A percentile compares a stretch with the other conserved stretches of the same genome.
Conservation (phyloP, 2,888 invertebrate genomes). For the Dryococelus australis region DNA sequence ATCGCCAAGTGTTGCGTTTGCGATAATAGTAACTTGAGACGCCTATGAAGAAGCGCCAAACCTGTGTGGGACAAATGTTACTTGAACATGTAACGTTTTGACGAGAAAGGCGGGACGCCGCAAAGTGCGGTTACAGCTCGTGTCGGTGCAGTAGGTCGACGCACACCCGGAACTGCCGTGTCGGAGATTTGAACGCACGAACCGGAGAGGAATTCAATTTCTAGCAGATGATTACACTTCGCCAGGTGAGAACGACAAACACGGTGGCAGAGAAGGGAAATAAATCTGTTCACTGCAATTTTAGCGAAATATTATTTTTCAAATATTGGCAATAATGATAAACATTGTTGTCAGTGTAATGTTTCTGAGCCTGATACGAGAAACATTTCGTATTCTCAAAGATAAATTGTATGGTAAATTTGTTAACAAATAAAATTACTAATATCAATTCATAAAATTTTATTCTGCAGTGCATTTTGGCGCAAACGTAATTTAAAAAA, state of each 20-base stretch:
- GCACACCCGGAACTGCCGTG: not conserved
- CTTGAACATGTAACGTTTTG: no score
- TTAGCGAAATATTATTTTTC: no score
- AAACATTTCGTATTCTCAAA: no score
- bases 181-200: not conserved
- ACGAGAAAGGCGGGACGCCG: not conserved
- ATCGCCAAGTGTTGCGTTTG: not conserved
- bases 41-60: not conserved
- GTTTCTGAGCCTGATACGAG: no score
- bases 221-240: not conserved
- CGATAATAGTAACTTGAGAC: not conserved
- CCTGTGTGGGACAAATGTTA: not conserved
- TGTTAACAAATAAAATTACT: no score
- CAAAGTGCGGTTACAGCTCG: not conserved
- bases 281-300: not conserved
- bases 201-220: not conserved
- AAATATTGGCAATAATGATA: no score
- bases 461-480: no score
- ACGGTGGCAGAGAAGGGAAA: not conserved
- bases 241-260: not conserved
- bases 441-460: no score
- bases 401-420: no score
- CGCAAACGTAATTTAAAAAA: no score
- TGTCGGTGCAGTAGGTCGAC: not conserved
- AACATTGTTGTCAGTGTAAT: no score